Evolutionary conservation across 2,113 vertebrate genomes (phyloP), one percentile per base, ranked within the genome.

Genomic region (Nasalis larvatus): DNA sequence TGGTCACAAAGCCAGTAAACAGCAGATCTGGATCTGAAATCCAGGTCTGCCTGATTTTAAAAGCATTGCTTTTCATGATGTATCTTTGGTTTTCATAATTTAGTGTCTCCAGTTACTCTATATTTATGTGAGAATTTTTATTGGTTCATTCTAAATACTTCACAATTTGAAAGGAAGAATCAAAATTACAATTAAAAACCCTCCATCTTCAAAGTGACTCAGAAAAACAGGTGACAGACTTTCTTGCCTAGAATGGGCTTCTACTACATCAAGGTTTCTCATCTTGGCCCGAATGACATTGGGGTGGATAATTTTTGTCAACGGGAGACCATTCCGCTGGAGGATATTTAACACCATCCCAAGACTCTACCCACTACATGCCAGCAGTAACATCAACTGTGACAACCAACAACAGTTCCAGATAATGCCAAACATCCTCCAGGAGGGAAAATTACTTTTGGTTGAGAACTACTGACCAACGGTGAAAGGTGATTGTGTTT

Each of bases 221-320:
- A 17, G 35, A 68, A 27, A 20, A 69, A 58, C 3, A 73, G 0
- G 12, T 30, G 30, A 45, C 5, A 2, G 0, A 16, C 3, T 35
- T 52, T 21, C 9, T 35, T 14, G 1, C 7, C 16, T 25, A 10
- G 16, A 1, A 1, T 40, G 23, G 14, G 3, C 2, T 18, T 84
- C 4, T 25, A 35, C 30, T 68, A 9, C 1, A 17, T 42, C 25
- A 25, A 18, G 4, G 2, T 47, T 84, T 93, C 37, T 96, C 32
- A 35, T 16, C 7, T n/a, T 71, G 23, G 4, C 6, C 10, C 30
- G 4, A 5, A 30, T 2, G 27, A 58, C 18, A 21, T 4, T 35
- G 47, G 2, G 18, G 1, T 74, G 7, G 7, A 25, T 27, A 9
- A 52, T 82, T 47, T 77, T 78, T 32, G 5, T 35, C n/a, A 52